phyloP scores from a whole-genome alignment of 2,113 vertebrate genomes.

The Chaetodon trifascialis region DNA sequence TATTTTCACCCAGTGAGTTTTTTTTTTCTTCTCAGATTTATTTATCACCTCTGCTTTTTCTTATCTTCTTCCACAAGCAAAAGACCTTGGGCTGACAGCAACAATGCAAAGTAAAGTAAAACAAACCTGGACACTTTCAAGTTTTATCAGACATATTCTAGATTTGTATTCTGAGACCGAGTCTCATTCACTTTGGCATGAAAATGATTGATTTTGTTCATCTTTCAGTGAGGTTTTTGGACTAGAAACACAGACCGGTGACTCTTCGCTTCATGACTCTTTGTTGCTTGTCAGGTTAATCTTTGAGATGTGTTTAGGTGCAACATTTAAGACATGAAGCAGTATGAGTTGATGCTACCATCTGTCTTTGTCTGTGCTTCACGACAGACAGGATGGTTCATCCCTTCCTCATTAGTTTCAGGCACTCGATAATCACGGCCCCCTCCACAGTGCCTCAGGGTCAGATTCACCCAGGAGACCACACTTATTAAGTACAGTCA shows the following conservation, averaged over 20 bases:
- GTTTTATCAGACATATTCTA: background rate
- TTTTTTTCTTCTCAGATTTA: background rate
- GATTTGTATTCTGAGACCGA: background rate
- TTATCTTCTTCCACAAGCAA: slow-evolving; percentile 3
- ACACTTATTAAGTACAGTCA: background rate
- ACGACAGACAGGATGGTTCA: background rate
- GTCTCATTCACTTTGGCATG: background rate
- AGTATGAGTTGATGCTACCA: background rate
- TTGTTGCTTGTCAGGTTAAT: background rate
- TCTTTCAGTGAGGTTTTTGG: background rate
- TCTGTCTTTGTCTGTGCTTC: slow-evolving; percentile 4
- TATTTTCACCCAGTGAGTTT: background rate
- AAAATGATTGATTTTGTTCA: background rate
- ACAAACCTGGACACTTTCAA: background rate
- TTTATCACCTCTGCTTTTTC: slow-evolving; percentile 6
- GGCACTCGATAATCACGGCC: background rate
- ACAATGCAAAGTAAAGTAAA: background rate
- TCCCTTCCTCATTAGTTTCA: slow-evolving; percentile 9
- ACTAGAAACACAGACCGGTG: background rate
- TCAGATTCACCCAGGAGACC: background rate
- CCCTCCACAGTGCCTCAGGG: background rate
- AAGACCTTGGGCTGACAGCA: background rate
- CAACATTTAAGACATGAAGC: background rate
- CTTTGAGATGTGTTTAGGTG: background rate
- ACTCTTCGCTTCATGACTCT: too few species aligned